Evolutionary conservation across 2,888 invertebrate species (phyloP), one percentile per base, ranked within the genome.

Genomic region (Apoda limacodes): DNA sequence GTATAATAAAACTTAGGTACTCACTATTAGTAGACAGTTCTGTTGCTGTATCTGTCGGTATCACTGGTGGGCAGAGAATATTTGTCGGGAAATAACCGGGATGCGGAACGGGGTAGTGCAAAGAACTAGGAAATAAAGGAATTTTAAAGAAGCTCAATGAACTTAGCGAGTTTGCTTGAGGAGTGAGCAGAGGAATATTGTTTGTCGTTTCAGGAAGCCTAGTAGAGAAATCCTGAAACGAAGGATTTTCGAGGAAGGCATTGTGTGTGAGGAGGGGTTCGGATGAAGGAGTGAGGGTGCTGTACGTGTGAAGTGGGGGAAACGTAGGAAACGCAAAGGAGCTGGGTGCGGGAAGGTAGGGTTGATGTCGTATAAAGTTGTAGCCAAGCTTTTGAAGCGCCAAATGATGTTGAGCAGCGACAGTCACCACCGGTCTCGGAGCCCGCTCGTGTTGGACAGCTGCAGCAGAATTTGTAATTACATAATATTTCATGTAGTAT

Each of bases 371-470:
- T 5, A 64, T 37, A 35, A 74, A 70, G 55, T 65, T 74, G 52
- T 82, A 82, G 31, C 76, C 70, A 13, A 82, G 53, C 40, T 67
- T 70, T 26, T 72, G 68, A 4, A 78, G 47, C 78, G 69, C 84
- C 78, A 52, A 67, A 57, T 47, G 78, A 50, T 53, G 70, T 40
- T 56, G 74, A 25, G 41, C 56, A 35, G 43, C 49, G 2, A 66
- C 53, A 3, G 82, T 69, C 35, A 46, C 50, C 1, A 66, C 53
- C 2, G 83, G 74, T 24, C 94, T 82, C 1, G 94, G 93, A 6
- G 94, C 93, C 40, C 95, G 80, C 68, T 95, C 95, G 64, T 95
- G 93, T 60, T 95, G 94, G 11, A 95, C 95, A 35, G 95, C 95
- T 95, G 83, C 28, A 78, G 69, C 13, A 14, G 13, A 30, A 32